Percentiles rank a stretch among this genome's conserved stretches.
These are phyloP conservation scores for Cydia strobilella DNA, from an alignment of 1,140 invertebrate genomes.

Conservation along the genomic window DNA sequence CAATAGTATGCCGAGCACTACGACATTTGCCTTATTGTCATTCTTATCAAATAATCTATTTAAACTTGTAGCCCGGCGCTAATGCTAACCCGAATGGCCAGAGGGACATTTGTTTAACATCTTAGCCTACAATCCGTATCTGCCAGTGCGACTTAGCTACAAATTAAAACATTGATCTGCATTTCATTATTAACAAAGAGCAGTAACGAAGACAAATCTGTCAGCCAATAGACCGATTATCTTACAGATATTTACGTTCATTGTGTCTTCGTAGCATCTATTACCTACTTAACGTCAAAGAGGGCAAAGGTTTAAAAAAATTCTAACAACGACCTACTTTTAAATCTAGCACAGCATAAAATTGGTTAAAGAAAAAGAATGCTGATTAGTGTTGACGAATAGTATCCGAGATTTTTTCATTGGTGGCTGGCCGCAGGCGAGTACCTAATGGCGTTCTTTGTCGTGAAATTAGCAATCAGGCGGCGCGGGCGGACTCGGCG, in stretches of 20 bases:
- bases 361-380: background rate
- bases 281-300: background rate
- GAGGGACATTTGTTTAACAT: background rate
- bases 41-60: background rate
- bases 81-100: background rate
- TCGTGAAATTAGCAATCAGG: constrained; percentile 71
- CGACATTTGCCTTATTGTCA: background rate
- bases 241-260: too few relatives aligned
- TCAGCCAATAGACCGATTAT: too few relatives aligned
- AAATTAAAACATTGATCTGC: too few relatives aligned
- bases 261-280: too few relatives aligned
- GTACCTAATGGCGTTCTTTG: constrained; percentile 67
- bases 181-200: too few relatives aligned
- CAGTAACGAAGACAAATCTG: too few relatives aligned
- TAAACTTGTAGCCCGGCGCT: background rate
- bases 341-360: background rate
- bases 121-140: background rate
- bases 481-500: constrained; percentile 39
- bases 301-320: background rate
- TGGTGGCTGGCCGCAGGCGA: constrained; percentile 47
- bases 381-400: constrained; percentile 29
- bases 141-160: too few relatives aligned
- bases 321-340: background rate
- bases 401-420: constrained; percentile 50
- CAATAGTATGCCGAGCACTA: too few relatives aligned